Evolutionary conservation across 2,113 vertebrate genomes (phyloP), one percentile per base, ranked within the genome.

Genomic region (Chascanopsetta lugubris): DNA sequence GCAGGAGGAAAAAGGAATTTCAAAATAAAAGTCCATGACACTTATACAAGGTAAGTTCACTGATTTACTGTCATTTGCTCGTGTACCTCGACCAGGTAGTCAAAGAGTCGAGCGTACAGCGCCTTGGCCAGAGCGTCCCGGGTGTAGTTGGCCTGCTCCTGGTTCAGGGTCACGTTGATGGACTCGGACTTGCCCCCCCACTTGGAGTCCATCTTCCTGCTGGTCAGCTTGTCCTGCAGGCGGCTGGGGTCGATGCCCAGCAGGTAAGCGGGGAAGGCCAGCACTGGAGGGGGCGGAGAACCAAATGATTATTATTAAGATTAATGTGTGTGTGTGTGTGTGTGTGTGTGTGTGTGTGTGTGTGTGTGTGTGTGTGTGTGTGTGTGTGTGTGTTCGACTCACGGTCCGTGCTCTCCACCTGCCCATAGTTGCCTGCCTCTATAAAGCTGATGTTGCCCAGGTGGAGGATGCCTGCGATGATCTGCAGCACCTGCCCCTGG

Each of bases 161-260:
- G 93, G 6, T 95, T 98, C 71, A 99, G 92, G 17, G 97, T 99
- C 72, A 99, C 97, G 0, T 94, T 88, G 18, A 99, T 99, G 74
- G 95, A 96, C 88, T 98, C 97, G 0, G 91, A 92, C 80, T 94
- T 97, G 9, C 96, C 96, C 0, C 94, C 96, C 96, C 97, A 98
- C 74, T 96, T 98, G 69, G 96, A 98, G 80, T 98, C 96, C 96
- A 98, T 99, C 85, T 96, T 95, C 10, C 97, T 91, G 82, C 97
- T 96, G 77, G 96, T 98, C 65, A 98, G 89, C 82, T 99, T 99
- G 64, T 96, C 94, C 45, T 97, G 94, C 47, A 99, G 93, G 2
- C 97, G 91, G 15, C 36, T 69, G 27, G 92, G 92, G 86, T 96
- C 87, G 0, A 99, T 94, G 29, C 96, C 96, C 91, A 99, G 87